Base-by-base conservation (phyloP, 2,888 invertebrate species). In the Leucoptera coffeella region DNA sequence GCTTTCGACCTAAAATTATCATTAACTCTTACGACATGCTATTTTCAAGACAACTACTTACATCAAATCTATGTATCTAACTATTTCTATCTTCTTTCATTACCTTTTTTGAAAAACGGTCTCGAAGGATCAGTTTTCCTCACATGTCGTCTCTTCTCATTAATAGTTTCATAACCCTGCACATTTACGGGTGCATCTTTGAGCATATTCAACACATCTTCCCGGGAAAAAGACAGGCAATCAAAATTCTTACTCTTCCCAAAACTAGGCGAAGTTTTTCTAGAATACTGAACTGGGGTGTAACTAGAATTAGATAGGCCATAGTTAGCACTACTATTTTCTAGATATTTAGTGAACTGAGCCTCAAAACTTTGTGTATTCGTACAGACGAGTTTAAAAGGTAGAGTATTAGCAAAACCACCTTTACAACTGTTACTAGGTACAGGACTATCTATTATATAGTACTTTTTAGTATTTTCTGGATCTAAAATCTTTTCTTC, bases 121-220 rank as follows among this genome's bases (percentile, higher is more conserved):
- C 56, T 47, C 0, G 58, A 51, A 1, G 69, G 69, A 33, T 69
- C 64, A 4, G 55, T 58, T 39, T 69, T 69, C 8, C 69, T 42
- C 0, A 57, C 54, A 38, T 67, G 61, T 14, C 50, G 47, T 8
- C 61, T 41, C 32, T 62, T 64, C 14, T 52, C 54, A 4, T 29
- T 30, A 7, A 38, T 49, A 15, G 55, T 56, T 7, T 42, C 41
- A 28, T 51, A 57, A 2, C 60, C 58, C n/a, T 56, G 29, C 2
- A 58, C 48, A 0, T 54, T 51, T 2, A 67, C 56, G 0, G 71
- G 71, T 0, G 65, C 53, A 40, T 69, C 60, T 41, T 67, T 69
- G 13, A 69, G 60, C 58, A 69, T 58, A 33, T 67, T 62, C 9
- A 69, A 34, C 14, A 69, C 48, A 24, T 65, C 61, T 22, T 69